Conservation (phyloP, 2,797 vertebrate genomes). For the Threskiornis aethiopicus region DNA sequence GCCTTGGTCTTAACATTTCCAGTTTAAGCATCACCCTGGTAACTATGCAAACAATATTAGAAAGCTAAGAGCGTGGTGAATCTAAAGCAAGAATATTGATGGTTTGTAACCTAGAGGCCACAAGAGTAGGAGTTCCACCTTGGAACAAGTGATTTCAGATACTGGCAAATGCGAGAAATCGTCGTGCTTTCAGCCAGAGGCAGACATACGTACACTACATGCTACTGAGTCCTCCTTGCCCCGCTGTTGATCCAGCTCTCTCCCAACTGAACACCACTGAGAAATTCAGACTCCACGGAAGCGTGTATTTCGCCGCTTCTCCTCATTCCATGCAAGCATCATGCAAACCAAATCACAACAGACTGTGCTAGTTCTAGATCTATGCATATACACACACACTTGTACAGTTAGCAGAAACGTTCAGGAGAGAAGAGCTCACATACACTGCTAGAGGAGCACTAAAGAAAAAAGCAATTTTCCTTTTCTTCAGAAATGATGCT, state of each 20-base stretch:
- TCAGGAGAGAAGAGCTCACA: background rate
- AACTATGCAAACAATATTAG: background rate
- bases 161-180: background rate
- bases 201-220: background rate
- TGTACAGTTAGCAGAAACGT: background rate
- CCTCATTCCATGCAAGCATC: background rate
- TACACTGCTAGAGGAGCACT: background rate
- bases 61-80: background rate
- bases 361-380: background rate
- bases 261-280: background rate
- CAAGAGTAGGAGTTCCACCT: background rate
- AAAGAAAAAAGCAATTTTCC: background rate
- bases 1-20: background rate
- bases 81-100: background rate
- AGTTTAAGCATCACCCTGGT: background rate
- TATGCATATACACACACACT: background rate
- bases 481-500: background rate
- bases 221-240: background rate
- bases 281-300: background rate
- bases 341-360: background rate
- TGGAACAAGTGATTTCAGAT: background rate
- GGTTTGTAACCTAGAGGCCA: background rate
- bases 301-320: background rate
- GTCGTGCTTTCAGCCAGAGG: background rate
- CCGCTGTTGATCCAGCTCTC: background rate